Percentiles rank a stretch among this genome's conserved stretches.
These are phyloP conservation scores for Brachypalpus laphriformis DNA, from an alignment of 2,888 invertebrate species.

Conservation along the genomic window DNA sequence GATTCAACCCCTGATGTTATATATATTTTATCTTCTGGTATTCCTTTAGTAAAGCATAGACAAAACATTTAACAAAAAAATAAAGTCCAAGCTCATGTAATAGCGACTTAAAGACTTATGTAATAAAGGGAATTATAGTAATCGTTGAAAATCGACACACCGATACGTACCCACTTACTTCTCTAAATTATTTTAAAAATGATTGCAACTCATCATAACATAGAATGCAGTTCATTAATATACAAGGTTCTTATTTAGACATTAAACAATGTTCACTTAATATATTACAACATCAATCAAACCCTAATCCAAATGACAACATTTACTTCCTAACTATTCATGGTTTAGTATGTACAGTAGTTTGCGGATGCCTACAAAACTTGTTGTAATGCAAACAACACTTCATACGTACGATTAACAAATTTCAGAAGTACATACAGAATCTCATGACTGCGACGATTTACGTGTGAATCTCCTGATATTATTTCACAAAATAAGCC, in stretches of 20 bases:
- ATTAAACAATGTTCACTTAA: background rate
- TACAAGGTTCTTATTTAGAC: background rate
- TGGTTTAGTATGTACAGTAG: background rate
- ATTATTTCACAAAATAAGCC: slow-evolving; percentile 67
- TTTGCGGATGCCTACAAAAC: slow-evolving; percentile 4
- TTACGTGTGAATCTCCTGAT: slow-evolving; percentile 63
- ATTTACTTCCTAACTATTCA: background rate
- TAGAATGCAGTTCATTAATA: background rate
- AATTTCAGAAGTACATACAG: slow-evolving; percentile 44
- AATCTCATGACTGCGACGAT: slow-evolving; percentile 13
- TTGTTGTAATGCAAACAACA: slow-evolving; percentile 22
- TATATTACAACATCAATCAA: slow-evolving; percentile 5
- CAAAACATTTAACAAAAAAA: no score
- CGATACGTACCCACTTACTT: no score
- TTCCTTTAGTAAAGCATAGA: no score
- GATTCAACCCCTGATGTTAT: no score
- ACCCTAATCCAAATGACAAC: slow-evolving; percentile 8
- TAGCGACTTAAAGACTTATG: no score
- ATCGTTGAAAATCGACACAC: no score
- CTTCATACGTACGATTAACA: slow-evolving; percentile 28
- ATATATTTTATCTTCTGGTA: no score
- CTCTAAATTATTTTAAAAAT: background rate
- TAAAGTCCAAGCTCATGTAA: no score
- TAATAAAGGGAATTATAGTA: no score
- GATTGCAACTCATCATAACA: background rate